Conservation (phyloP, 2,888 invertebrate species). For the Cerceris rybyensis region DNA sequence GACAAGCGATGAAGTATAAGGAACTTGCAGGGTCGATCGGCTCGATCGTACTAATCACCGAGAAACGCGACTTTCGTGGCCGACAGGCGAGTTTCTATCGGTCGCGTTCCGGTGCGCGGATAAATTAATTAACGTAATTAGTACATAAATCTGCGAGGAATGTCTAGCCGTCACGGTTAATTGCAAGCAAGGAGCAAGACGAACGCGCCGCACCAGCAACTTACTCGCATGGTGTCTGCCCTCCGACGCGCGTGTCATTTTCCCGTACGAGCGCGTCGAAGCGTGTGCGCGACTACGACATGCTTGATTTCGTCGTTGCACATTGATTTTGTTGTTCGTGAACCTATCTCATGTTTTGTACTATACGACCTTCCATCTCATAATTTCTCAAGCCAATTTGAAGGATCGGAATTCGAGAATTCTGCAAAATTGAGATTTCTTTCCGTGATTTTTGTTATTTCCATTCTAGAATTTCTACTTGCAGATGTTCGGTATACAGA, state of each 20-base stretch:
- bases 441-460: too few species aligned
- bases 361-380: too few species aligned
- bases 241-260: conserved; percentile 11
- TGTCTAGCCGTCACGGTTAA: conserved; percentile 45
- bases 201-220: conserved; percentile 1
- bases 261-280: not conserved
- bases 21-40: too few species aligned
- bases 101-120: conserved; percentile 40
- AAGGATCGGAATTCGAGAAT: too few species aligned
- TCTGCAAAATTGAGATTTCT: too few species aligned
- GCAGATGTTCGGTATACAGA: too few species aligned
- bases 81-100: conserved; percentile 17
- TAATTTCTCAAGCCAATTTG: too few species aligned
- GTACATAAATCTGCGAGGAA: conserved; percentile 67
- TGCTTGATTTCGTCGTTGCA: conserved; percentile 13
- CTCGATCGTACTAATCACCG: conserved; percentile 1
- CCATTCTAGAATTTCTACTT: too few species aligned
- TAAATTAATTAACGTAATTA: conserved; percentile 73
- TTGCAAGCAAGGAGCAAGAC: conserved; percentile 28
- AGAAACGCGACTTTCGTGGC: conserved; percentile 33
- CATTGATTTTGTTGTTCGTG: not conserved
- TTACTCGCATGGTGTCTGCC: conserved; percentile 9
- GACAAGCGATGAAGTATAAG: too few species aligned
- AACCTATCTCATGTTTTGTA: not conserved
- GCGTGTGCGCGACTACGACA: conserved; percentile 4